A percentile compares a stretch with the other conserved stretches of the same genome.
Evolutionary conservation across 2,888 invertebrate genomes (phyloP).

Genomic region (Drosophila yooni): DNA sequence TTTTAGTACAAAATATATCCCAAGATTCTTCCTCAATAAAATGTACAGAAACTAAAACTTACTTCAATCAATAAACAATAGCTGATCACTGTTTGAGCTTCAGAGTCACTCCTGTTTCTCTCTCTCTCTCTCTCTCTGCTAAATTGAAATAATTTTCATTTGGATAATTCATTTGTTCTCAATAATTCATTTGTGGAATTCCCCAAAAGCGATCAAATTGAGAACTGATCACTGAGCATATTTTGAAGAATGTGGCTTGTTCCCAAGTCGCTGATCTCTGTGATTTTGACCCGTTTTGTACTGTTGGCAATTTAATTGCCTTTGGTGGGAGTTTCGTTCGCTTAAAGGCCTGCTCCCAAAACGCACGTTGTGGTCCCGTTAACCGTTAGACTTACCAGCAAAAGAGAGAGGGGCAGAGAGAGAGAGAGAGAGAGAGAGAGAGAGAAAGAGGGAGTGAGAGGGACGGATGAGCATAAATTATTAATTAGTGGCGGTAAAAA

Average conservation of each 20-base stretch:
- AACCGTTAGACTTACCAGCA: constrained; percentile 73
- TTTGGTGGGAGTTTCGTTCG: constrained; percentile 26
- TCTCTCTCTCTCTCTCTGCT: neutral
- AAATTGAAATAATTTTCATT: neutral
- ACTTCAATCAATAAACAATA: neutral
- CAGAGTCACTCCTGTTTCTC: neutral
- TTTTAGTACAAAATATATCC: too few relatives aligned
- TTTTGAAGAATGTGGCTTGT: too few relatives aligned
- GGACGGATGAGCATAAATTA: constrained; percentile 62
- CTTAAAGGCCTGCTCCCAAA: constrained; percentile 43
- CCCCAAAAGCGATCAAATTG: neutral
- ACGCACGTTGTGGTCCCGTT: constrained; percentile 43
- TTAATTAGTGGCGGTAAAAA: constrained; percentile 58
- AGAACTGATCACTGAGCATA: neutral
- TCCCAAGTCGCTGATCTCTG: constrained; percentile 1
- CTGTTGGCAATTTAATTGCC: constrained; percentile 32
- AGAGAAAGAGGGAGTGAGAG: constrained; percentile 13
- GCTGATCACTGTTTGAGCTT: neutral
- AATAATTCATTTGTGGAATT: neutral
- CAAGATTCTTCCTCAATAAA: neutral
- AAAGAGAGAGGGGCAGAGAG: constrained; percentile 18
- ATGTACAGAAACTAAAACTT: neutral
- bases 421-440: neutral
- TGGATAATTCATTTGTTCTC: neutral
- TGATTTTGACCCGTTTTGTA: constrained; percentile 20